phyloP scores from a whole-genome alignment of 2,888 invertebrate species.

The Geophilus truncorum region DNA sequence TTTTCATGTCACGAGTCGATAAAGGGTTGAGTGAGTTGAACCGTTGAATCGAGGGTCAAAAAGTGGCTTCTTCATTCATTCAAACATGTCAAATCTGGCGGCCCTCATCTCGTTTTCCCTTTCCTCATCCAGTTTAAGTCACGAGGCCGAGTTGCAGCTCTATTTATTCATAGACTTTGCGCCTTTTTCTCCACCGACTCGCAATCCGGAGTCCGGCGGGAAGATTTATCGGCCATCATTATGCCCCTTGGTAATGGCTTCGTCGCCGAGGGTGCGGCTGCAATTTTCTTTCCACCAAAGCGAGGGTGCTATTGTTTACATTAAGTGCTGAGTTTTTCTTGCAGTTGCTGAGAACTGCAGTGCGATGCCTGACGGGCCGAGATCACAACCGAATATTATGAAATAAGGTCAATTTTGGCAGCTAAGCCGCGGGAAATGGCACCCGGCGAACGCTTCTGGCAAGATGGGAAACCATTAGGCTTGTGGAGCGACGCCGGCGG shows the following conservation, averaged over 20 bases:
- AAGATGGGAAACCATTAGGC: slow-evolving; percentile 25
- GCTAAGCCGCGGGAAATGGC: slow-evolving; percentile 27
- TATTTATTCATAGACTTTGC: slow-evolving; percentile 23
- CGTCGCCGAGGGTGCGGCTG: slow-evolving; percentile 15
- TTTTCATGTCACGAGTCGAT: neutral
- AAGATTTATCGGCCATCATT: slow-evolving; percentile 27
- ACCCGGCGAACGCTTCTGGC: slow-evolving; percentile 24
- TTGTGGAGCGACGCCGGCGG: slow-evolving; percentile 22
- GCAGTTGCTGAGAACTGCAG: neutral
- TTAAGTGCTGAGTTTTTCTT: slow-evolving; percentile 12
- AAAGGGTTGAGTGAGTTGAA: neutral
- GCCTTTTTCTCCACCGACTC: neutral
- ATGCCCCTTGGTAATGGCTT: slow-evolving; percentile 22
- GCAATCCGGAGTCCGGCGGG: slow-evolving; percentile 6
- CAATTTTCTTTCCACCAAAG: neutral
- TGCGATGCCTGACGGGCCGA: neutral
- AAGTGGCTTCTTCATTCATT: neutral
- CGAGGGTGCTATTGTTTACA: slow-evolving; percentile 22
- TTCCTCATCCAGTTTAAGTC: neutral
- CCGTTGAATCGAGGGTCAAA: slow-evolving; percentile 1
- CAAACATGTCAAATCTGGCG: neutral
- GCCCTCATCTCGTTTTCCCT: neutral
- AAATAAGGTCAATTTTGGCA: slow-evolving; percentile 29
- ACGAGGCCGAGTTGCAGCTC: neutral
- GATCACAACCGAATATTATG: slow-evolving; percentile 25